Evolutionary conservation across 2,113 vertebrate genomes (phyloP), one percentile per base, ranked within the genome.

Genomic region (Peromyscus maniculatus): DNA sequence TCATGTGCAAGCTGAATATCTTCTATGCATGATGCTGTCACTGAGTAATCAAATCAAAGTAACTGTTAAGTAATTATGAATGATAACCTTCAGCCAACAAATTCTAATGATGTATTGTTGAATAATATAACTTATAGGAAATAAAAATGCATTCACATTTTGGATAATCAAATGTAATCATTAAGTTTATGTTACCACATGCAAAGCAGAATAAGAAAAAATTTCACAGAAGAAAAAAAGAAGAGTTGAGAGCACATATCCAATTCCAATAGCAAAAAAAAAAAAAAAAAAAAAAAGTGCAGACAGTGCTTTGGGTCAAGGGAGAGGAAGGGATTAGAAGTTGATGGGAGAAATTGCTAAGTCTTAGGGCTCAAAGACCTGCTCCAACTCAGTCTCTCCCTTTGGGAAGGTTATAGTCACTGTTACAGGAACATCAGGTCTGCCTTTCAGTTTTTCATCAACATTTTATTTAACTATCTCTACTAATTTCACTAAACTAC

Each of bases 21-120:
- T 87, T 94, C 86, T 22, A 66, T 46, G 17, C 22, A 49, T 26
- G 11, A 89, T 90, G 64, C 46, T 87, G 67, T 82, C 89, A 89
- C 57, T 72, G 55, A 31, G 22, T 69, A 82, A 93, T 71, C 75
- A 93, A 96, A 89, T 72, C 62, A 77, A 19, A 97, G 17, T 67
- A 89, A 91, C 43, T 17, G 55, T 55, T 72, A 75, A 72, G 31
- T 46, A 87, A 92, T 78, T 78, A 84, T 77, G 46, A 91, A 49
- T 91, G 89, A 75, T 92, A 88, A 43, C 93, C 74, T 89, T 87
- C 64, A 74, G 22, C 78, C 62, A 86, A 95, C 62, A 91, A 94
- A 77, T 93, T 69, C 24, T 72, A 90, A 93, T 90, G 52, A 93
- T 64, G 3, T 67, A 78, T 52, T 87, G 21, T 69, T 55, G 39